These are phyloP conservation scores for Ditula angustiorana DNA, from an alignment of 2,888 invertebrate genomes.

Conservation along the genomic window DNA sequence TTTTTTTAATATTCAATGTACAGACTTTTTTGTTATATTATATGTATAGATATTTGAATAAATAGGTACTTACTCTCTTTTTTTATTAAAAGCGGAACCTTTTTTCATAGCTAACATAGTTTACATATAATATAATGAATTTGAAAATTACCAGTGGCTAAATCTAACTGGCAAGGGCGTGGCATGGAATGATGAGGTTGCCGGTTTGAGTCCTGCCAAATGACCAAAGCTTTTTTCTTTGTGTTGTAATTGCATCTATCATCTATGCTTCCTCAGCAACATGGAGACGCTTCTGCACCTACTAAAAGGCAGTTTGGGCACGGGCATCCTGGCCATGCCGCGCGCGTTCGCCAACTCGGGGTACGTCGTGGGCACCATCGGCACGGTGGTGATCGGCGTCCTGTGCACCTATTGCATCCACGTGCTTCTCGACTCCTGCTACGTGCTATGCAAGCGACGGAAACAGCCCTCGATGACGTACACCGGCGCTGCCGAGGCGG, in stretches of 20 bases:
- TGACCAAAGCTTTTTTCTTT: too few species aligned
- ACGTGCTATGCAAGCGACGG: slow-evolving; percentile 85
- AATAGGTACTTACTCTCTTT: too few species aligned
- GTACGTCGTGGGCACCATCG: slow-evolving; percentile 91
- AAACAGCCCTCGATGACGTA: slow-evolving; percentile 90
- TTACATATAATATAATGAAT: too few species aligned
- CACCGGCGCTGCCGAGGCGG: slow-evolving; percentile 92
- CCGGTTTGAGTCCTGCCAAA: too few species aligned
- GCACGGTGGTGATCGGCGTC: slow-evolving; percentile 93
- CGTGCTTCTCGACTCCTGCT: slow-evolving; percentile 90
- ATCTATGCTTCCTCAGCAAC: slow-evolving; percentile 83
- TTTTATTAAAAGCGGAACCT: too few species aligned
- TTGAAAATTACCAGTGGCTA: too few species aligned
- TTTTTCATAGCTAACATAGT: too few species aligned
- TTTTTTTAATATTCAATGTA: too few species aligned
- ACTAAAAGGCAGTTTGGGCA: slow-evolving; percentile 95
- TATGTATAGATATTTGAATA: too few species aligned
- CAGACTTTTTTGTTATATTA: too few species aligned
- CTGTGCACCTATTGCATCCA: slow-evolving; percentile 98
- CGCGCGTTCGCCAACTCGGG: slow-evolving; percentile 94
- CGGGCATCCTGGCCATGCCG: slow-evolving; percentile 96
- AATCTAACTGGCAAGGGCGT: too few species aligned
- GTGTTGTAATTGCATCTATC: neutral
- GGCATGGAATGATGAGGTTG: too few species aligned
- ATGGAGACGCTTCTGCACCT: slow-evolving; percentile 93